Base-by-base conservation (phyloP, 2,888 invertebrate species). In the Spodoptera exigua region DNA sequence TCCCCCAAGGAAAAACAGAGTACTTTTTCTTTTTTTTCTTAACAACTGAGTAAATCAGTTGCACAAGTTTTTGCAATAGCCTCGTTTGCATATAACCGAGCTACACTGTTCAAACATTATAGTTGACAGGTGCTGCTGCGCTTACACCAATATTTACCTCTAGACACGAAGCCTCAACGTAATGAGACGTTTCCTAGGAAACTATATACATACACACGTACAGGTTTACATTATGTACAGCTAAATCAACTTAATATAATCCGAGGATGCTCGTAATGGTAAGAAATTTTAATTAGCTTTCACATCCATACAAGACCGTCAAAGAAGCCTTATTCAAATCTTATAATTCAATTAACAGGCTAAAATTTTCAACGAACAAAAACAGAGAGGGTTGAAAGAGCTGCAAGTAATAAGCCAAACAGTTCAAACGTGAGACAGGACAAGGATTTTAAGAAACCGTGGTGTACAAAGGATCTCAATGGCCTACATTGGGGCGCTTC, bases 341-440 rank as follows among this genome's bases (percentile, higher is more conserved):
- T 79, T 72, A 72, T 81, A 79, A 82, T 78, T 79, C 82, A 82
- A 83, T 84, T 84, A 82, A 73, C 74, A 49, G 71, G 73, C 74
- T 82, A 76, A 79, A 82, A 83, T 83, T 80, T 83, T 81, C 68
- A 80, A 72, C 57, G 77, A 83, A 82, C 75, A 81, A 80, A 78
- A 81, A 79, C 79, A 79, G 77, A 78, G 69, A 74, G 76, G 76
- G 74, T 77, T 77, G 73, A 71, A 77, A 74, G 70, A 68, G 78
- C 76, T 74, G 69, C 73, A 59, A 70, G 70, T 78, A 76, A 79
- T 77, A 76, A 82, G 61, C 69, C 47, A 63, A 27, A 70, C 65
- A 70, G 78, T 74, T 79, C 61, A 72, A 72, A 79, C 73, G 70
- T 75, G 68, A 64, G 61, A 70, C 54, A 63, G 62, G 74, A 74